These are phyloP conservation scores for Leptobrachium ailaonicum DNA, from an alignment of 2,113 vertebrate species.

Conservation along the genomic window DNA sequence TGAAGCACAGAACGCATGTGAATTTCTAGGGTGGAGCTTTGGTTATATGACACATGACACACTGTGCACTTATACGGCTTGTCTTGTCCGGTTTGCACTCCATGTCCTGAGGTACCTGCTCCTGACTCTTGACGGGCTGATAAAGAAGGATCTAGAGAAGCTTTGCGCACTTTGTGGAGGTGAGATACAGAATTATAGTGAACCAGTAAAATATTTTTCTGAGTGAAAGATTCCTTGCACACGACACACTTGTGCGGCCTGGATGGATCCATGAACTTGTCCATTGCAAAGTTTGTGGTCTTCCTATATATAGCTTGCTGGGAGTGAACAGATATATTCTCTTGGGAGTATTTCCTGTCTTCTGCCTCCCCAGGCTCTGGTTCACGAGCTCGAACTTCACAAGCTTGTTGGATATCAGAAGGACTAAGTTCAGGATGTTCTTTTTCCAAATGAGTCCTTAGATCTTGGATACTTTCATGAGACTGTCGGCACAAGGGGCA, in stretches of 20 bases:
- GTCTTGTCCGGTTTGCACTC: conserved; percentile 56
- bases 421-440: conserved; percentile 37
- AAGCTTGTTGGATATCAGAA: conserved; percentile 42
- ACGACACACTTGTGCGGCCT: conserved; percentile 83
- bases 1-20: conserved; percentile 89
- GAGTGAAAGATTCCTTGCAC: conserved; percentile 83
- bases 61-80: conserved; percentile 87
- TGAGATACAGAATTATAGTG: conserved; percentile 88
- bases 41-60: conserved; percentile 88
- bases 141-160: conserved; percentile 59
- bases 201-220: conserved; percentile 81
- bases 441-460: conserved; percentile 35
- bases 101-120: conserved; percentile 30
- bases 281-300: conserved; percentile 68
- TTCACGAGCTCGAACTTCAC: conserved; percentile 18
- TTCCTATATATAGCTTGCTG: conserved; percentile 63
- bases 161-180: conserved; percentile 83
- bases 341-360: conserved; percentile 14
- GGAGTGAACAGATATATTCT: conserved; percentile 8
- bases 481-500: conserved; percentile 34
- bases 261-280: conserved; percentile 68
- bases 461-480: conserved; percentile 23
- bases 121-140: conserved; percentile 53
- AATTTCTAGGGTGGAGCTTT: conserved; percentile 88
- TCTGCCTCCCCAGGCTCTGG: conserved; percentile 11